Base-by-base conservation (phyloP, 2,113 vertebrate species). In the Aphelocoma coerulescens region DNA sequence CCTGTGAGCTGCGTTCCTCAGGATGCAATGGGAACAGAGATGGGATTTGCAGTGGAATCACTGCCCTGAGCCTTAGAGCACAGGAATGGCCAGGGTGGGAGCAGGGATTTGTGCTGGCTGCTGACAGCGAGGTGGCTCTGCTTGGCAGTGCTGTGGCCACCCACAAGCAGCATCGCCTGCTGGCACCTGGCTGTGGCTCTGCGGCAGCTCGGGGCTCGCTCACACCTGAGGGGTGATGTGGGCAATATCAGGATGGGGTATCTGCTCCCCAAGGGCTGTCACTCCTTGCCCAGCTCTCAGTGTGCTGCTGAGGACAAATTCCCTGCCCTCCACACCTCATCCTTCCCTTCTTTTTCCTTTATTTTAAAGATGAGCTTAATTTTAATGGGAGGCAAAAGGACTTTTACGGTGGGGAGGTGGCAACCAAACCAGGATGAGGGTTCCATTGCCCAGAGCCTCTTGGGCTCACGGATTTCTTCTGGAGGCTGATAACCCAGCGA, bases 101-200 rank as follows among this genome's bases (percentile, higher is more conserved):
- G 44, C 52, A 55, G 67, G 54, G 23, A 11, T 26, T 62, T 0
- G 5, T 1, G 22, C 14, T 2, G n/a, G 57, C 72, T 35, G 14
- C 27, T n/a, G 66, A 16, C 1, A 0, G 19, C 1, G 6, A 23
- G 27, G 33, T 67, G 77, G 27, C 43, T 75, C 78, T 62, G 71
- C 55, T 19, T 0, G 0, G 10, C n/a, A 4, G 23, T 3, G 3
- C 58, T 32, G 62, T 0, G 22, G 54, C 39, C 20, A 7, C 17
- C 13, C 18, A 2, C 1, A 6, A 3, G 18, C 26, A 51, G 52
- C 41, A 20, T 63, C 3, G 1, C 16, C 43, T 12, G 2, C 20
- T 16, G 68, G 26, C 52, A 28, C 18, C 28, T 3, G 62, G 6
- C 1, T 27, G n/a, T 1, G 8, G 41, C 52, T 44, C 12, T 5